Evolutionary conservation across 1,140 invertebrate genomes (phyloP).

Genomic region (Chelonus insularis): DNA sequence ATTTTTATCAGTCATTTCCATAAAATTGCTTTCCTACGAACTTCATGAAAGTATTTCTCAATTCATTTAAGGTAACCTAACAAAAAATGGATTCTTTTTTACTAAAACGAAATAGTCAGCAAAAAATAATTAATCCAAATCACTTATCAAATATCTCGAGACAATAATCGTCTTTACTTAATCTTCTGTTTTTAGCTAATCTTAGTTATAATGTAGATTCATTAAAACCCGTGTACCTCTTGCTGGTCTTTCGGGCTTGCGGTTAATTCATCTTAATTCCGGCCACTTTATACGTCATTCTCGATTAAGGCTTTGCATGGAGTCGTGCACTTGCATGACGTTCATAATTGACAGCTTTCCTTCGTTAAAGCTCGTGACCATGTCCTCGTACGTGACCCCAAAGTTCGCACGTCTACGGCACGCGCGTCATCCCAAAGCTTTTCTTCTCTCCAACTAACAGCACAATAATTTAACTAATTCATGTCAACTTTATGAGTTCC

Average conservation of each 20-base stretch:
- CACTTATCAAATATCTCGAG: too few relatives aligned
- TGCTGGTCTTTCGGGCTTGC: background rate
- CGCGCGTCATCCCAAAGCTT: background rate
- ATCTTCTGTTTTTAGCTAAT: background rate
- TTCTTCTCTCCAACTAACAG: too few relatives aligned
- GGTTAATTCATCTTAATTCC: conserved; percentile 33
- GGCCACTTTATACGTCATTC: conserved; percentile 32
- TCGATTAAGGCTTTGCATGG: conserved; percentile 31
- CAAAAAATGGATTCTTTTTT: too few relatives aligned
- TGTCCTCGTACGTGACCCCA: conserved; percentile 17
- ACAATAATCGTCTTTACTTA: too few relatives aligned
- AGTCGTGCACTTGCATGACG: conserved; percentile 19
- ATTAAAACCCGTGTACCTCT: conserved; percentile 6
- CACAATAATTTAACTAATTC: too few relatives aligned
- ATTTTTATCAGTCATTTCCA: too few relatives aligned
- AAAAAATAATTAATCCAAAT: too few relatives aligned
- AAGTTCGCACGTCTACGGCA: conserved; percentile 18
- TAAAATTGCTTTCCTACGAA: too few relatives aligned
- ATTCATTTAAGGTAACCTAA: too few relatives aligned
- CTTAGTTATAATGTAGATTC: background rate
- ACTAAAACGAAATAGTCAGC: too few relatives aligned
- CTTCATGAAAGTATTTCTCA: too few relatives aligned
- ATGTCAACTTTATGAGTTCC: too few relatives aligned
- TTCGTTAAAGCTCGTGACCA: conserved; percentile 14
- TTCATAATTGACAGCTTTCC: conserved; percentile 28